Conservation (phyloP, 2,797 vertebrate species). For the Notamacropus eugenii region DNA sequence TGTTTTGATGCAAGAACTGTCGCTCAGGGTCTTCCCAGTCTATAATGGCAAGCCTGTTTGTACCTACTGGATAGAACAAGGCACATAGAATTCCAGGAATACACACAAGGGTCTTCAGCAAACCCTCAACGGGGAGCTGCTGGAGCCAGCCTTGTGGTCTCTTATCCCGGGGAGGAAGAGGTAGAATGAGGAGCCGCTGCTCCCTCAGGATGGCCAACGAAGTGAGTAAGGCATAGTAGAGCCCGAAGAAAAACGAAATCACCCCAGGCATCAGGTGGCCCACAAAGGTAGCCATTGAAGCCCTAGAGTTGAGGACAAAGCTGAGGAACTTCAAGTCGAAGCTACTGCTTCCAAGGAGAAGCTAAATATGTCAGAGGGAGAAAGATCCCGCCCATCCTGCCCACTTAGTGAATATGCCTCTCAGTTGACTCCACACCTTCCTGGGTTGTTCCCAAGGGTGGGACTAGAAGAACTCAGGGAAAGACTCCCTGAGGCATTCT, state of each 20-base stretch:
- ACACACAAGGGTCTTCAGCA: slow-evolving; percentile 46
- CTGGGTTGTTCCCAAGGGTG: not conserved
- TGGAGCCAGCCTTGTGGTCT: slow-evolving; percentile 1
- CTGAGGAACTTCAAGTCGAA: not conserved
- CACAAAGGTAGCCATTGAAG: slow-evolving; percentile 50
- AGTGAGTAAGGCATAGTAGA: slow-evolving; percentile 57
- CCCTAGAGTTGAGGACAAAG: not conserved
- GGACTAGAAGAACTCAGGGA: not conserved
- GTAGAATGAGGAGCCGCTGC: slow-evolving; percentile 38
- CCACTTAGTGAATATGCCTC: slow-evolving; percentile 1
- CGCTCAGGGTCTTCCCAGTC: slow-evolving; percentile 60
- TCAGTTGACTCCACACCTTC: not conserved
- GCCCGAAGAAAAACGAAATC: slow-evolving; percentile 18
- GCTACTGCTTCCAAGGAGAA: not conserved
- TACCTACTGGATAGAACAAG: slow-evolving; percentile 68
- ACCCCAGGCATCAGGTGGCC: slow-evolving; percentile 65
- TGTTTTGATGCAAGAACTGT: slow-evolving; percentile 57
- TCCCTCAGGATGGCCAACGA: slow-evolving; percentile 71
- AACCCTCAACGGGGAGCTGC: slow-evolving; percentile 7
- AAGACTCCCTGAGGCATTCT: not conserved
- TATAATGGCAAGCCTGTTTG: slow-evolving; percentile 54
- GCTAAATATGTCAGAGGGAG: not conserved
- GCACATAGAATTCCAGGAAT: not conserved
- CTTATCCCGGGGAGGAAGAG: slow-evolving; percentile 40
- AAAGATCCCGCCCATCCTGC: not conserved